Evolutionary conservation across 2,797 vertebrate genomes (phyloP).

Genomic region (Dryobates pubescens): DNA sequence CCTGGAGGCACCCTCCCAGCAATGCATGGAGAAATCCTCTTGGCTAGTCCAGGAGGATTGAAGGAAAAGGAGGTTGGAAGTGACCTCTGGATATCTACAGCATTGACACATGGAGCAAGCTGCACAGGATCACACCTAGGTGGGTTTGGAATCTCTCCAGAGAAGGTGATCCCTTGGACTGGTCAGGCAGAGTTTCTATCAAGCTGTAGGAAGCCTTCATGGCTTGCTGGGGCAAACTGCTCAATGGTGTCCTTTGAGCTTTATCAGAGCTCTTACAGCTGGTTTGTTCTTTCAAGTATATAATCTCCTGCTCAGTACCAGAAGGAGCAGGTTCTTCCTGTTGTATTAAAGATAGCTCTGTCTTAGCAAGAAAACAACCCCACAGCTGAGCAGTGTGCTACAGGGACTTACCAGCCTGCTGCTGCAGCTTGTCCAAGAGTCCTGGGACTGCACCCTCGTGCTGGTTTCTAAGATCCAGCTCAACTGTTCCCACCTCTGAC

Average conservation of each 20-base stretch:
- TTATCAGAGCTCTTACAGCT: neutral
- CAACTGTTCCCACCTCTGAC: fast-evolving
- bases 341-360: neutral
- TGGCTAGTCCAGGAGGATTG: neutral
- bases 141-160: too few relatives aligned
- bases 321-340: neutral
- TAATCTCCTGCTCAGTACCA: neutral
- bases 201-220: fast-evolving
- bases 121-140: too few relatives aligned
- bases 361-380: neutral
- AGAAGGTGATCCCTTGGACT: neutral
- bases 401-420: neutral
- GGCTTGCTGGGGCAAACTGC: neutral
- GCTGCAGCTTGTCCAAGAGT: neutral
- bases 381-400: neutral
- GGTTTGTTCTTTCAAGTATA: neutral
- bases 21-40: neutral
- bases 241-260: neutral
- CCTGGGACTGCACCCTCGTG: neutral
- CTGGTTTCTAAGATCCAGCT: neutral
- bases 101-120: too few relatives aligned
- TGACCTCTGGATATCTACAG: too few relatives aligned
- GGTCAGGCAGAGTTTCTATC: neutral
- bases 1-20: neutral
- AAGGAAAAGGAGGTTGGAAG: neutral